These are phyloP conservation scores for Sebastes paucispinis DNA, from an alignment of 2,797 vertebrate genomes.

Conservation along the genomic window DNA sequence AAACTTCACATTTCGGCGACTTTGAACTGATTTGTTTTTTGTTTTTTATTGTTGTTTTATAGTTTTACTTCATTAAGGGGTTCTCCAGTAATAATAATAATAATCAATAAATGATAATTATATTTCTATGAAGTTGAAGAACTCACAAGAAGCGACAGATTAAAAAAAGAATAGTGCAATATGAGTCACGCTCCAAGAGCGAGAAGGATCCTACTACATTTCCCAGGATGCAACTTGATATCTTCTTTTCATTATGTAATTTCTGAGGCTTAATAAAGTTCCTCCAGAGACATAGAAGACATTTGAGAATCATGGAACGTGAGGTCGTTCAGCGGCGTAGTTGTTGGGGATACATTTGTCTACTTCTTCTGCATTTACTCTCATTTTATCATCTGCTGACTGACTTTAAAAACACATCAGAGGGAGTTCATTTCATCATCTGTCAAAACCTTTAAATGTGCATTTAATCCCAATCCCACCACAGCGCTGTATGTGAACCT, in stretches of 20 bases:
- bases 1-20: not conserved
- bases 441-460: too few species aligned
- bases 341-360: too few species aligned
- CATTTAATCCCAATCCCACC: not conserved
- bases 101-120: not conserved
- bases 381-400: too few species aligned
- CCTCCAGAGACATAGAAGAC: too few species aligned
- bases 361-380: too few species aligned
- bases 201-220: too few species aligned
- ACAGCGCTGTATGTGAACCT: not conserved
- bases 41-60: not conserved
- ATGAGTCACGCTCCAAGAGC: rapidly evolving
- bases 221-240: too few species aligned
- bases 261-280: too few species aligned
- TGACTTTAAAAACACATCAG: too few species aligned
- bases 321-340: too few species aligned
- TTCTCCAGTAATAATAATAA: not conserved
- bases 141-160: not conserved
- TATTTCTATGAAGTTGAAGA: not conserved
- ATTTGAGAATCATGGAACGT: rapidly evolving
- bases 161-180: not conserved
- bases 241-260: too few species aligned
- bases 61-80: not conserved
- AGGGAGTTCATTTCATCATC: too few species aligned
- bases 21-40: not conserved